Percentiles rank a stretch among this genome's conserved stretches.
These are phyloP conservation scores for Etheostoma cragini DNA, from an alignment of 2,113 vertebrate genomes.

Conservation along the genomic window DNA sequence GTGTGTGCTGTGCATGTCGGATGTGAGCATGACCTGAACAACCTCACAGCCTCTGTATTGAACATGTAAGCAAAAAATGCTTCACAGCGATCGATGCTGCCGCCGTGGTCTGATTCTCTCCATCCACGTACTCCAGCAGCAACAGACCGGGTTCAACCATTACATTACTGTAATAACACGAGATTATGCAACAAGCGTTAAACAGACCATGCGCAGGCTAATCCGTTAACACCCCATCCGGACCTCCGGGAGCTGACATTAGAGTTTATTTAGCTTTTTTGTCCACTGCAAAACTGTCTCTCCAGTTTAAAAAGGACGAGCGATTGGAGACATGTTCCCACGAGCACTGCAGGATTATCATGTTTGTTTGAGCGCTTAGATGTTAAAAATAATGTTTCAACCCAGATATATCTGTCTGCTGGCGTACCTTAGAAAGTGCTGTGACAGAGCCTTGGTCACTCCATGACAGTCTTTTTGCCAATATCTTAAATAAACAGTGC, in stretches of 20 bases:
- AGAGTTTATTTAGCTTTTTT: conserved; percentile 49
- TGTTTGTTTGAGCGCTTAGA: conserved; percentile 16
- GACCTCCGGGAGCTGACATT: conserved; percentile 66
- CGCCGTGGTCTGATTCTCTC: conserved; percentile 69
- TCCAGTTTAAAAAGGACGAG: conserved; percentile 25
- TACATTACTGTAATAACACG: conserved; percentile 61
- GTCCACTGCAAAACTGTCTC: conserved; percentile 38
- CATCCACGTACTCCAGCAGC: conserved; percentile 28
- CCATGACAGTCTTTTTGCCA: too few species aligned
- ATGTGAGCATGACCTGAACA: conserved; percentile 29
- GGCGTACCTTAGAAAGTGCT: too few species aligned
- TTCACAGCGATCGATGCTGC: conserved; percentile 67
- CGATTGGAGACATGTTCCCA: conserved; percentile 4
- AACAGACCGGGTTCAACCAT: conserved; percentile 65
- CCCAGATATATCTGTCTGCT: not conserved
- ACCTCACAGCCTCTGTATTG: conserved; percentile 57
- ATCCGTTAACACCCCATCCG: conserved; percentile 57
- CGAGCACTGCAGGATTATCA: conserved; percentile 30
- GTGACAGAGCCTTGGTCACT: too few species aligned
- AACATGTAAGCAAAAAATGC: conserved; percentile 68
- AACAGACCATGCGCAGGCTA: conserved; percentile 65
- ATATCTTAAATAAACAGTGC: too few species aligned
- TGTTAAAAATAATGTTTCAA: conserved; percentile 19
- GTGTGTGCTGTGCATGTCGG: not conserved
- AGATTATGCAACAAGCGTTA: conserved; percentile 69